Conservation (phyloP, 2,888 invertebrate species). For the Pediacus dermestoides region DNA sequence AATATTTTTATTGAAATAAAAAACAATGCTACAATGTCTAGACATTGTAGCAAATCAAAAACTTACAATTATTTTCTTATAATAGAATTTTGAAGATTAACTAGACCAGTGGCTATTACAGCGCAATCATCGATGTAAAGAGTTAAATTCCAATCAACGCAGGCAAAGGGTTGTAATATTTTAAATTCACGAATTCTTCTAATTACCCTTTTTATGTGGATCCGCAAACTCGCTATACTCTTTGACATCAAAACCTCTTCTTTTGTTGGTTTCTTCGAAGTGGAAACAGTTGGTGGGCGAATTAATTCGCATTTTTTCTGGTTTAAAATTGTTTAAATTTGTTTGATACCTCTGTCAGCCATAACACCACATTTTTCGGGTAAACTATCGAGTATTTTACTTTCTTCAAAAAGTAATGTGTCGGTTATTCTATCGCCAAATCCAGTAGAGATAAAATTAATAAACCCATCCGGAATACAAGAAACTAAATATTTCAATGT, state of each 20-base stretch:
- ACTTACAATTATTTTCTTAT: too few species aligned
- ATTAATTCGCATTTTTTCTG: constrained; percentile 12
- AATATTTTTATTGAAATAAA: too few species aligned
- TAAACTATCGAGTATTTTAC: background rate
- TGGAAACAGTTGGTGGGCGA: constrained; percentile 17
- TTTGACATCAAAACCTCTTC: constrained; percentile 24
- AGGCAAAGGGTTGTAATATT: constrained; percentile 23
- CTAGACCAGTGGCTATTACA: constrained; percentile 13
- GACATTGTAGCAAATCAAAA: too few species aligned
- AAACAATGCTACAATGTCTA: too few species aligned
- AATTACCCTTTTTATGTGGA: constrained; percentile 32
- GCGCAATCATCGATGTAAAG: background rate
- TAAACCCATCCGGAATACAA: constrained; percentile 18
- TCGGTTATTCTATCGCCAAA: background rate
- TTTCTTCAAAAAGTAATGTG: background rate
- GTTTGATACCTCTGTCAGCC: constrained; percentile 5
- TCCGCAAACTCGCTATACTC: constrained; percentile 26
- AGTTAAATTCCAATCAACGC: constrained; percentile 14
- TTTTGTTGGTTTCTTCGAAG: constrained; percentile 16
- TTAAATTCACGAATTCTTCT: constrained; percentile 25
- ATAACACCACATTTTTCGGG: background rate
- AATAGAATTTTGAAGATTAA: constrained; percentile 26
- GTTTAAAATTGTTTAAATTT: background rate
- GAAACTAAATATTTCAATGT: constrained; percentile 37
- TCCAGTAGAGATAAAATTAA: background rate